Evolutionary conservation across 2,888 invertebrate genomes (phyloP).

Genomic region (Coremacera marginata): DNA sequence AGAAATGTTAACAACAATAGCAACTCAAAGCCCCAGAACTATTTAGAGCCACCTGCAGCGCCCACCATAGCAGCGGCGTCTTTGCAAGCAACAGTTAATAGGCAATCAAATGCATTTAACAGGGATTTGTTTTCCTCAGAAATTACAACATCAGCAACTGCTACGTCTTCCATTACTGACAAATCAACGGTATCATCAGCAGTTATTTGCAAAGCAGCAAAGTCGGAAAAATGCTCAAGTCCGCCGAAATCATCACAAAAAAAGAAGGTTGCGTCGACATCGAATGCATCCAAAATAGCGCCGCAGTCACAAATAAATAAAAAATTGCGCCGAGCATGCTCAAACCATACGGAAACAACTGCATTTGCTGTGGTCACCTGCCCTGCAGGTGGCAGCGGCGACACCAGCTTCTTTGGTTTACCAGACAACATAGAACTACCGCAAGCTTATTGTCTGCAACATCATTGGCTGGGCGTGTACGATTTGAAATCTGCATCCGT

Average conservation of each 20-base stretch:
- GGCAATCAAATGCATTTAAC: neutral
- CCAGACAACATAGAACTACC: constrained; percentile 43
- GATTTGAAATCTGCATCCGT: constrained; percentile 45
- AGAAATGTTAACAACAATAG: neutral
- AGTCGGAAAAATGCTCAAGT: constrained; percentile 38
- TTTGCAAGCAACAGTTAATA: neutral
- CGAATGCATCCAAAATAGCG: constrained; percentile 30
- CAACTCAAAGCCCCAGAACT: neutral
- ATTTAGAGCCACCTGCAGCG: constrained; percentile 15
- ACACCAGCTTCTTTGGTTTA: constrained; percentile 46
- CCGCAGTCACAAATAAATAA: constrained; percentile 46
- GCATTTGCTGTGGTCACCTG: constrained; percentile 30
- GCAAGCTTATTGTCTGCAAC: constrained; percentile 61
- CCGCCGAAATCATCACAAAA: constrained; percentile 41
- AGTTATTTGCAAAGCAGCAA: constrained; percentile 42
- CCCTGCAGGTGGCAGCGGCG: constrained; percentile 35
- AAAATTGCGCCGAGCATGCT: constrained; percentile 27
- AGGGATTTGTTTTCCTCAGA: neutral
- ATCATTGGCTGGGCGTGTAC: constrained; percentile 60
- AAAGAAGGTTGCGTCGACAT: constrained; percentile 46
- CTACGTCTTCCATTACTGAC: constrained; percentile 48
- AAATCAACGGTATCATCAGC: constrained; percentile 28
- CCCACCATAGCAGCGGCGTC: constrained; percentile 16
- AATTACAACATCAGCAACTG: constrained; percentile 1
- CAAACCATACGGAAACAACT: neutral